These are phyloP conservation scores for Hafferia zeledoni DNA, from an alignment of 2,797 vertebrate genomes.

Conservation along the genomic window DNA sequence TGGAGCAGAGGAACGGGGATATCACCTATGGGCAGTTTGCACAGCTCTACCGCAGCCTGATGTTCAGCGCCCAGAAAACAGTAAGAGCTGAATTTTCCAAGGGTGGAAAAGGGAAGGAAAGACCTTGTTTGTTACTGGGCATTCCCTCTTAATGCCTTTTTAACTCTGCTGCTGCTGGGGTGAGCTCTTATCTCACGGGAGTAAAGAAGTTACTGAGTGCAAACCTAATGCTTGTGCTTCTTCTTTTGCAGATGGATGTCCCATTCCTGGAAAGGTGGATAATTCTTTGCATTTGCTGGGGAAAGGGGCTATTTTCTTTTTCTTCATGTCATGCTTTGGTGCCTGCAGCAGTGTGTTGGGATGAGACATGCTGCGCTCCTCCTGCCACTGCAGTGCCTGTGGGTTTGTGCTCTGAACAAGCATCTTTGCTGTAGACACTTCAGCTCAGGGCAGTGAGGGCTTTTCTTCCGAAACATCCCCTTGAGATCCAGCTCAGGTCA, in stretches of 20 bases:
- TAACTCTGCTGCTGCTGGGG: not conserved
- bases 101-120: not conserved
- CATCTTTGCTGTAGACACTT: not conserved
- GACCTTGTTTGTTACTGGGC: not conserved
- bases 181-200: not conserved
- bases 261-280: constrained; percentile 87
- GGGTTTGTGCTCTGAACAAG: not conserved
- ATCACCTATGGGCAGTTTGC: constrained; percentile 95
- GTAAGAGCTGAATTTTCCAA: constrained; percentile 71
- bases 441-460: not conserved
- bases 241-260: constrained; percentile 86
- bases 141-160: not conserved
- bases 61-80: constrained; percentile 95
- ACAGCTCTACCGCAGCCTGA: constrained; percentile 94
- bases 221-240: constrained; percentile 3
- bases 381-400: not conserved
- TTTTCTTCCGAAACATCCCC: not conserved
- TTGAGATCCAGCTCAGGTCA: not conserved
- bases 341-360: not conserved
- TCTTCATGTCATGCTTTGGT: not conserved
- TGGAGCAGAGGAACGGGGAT: constrained; percentile 92
- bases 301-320: not conserved
- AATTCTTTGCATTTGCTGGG: not conserved
- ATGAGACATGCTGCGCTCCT: not conserved
- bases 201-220: not conserved